Conservation (phyloP, 1,140 invertebrate species). For the Caenorhabditis briggsae region DNA sequence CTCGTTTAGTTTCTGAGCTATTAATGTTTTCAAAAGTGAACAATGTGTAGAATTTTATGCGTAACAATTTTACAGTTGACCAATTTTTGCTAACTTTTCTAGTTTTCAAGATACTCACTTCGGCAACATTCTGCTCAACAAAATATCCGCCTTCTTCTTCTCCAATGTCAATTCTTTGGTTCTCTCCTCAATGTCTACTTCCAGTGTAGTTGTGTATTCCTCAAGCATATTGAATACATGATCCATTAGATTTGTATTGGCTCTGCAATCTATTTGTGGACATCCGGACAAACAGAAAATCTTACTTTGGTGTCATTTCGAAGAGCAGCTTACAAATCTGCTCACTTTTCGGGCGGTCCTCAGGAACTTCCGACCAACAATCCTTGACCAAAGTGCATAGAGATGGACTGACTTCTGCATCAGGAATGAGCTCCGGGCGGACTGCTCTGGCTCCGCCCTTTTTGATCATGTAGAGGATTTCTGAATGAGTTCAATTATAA, state of each 20-base stretch:
- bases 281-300: not conserved
- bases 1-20: no score
- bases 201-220: conserved; percentile 65
- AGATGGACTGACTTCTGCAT: conserved; percentile 65
- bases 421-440: conserved; percentile 57
- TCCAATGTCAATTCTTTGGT: conserved; percentile 69
- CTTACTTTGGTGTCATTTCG: conserved; percentile 35
- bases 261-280: not conserved
- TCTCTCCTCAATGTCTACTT: conserved; percentile 65
- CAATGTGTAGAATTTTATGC: no score
- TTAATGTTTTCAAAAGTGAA: no score
- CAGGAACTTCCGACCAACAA: conserved; percentile 66
- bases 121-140: conserved; percentile 69
- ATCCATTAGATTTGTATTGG: conserved; percentile 77
- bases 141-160: conserved; percentile 69
- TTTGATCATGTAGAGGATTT: conserved; percentile 65
- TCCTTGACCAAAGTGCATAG: conserved; percentile 64
- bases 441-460: conserved; percentile 58
- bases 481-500: not conserved
- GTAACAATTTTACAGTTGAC: no score
- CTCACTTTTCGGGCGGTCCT: conserved; percentile 57
- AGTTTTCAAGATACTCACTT: conserved; percentile 38
- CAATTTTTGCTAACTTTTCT: not conserved
- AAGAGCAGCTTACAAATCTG: conserved; percentile 54
- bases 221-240: conserved; percentile 70